Conservation (phyloP, 2,888 invertebrate genomes). For the Synanthedon tipuliformis region DNA sequence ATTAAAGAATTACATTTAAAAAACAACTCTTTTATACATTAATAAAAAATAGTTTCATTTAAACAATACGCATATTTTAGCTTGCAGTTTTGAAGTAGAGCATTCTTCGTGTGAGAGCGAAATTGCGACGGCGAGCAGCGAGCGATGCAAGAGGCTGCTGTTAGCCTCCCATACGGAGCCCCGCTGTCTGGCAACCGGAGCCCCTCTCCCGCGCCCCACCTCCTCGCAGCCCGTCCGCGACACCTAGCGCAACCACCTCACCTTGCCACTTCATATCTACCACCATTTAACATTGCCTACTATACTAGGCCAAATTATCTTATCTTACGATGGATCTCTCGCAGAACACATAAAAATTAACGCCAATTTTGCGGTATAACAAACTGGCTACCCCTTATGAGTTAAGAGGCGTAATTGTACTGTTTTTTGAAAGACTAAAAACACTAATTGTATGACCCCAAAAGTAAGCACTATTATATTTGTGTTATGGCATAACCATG, state of each 20-base stretch:
- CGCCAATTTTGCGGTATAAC: no score
- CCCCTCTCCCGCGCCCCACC: constrained; percentile 20
- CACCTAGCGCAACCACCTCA: constrained; percentile 52
- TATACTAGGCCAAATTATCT: not conserved
- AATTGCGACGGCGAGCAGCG: constrained; percentile 48
- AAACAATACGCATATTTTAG: constrained; percentile 7
- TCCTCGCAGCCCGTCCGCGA: constrained; percentile 16
- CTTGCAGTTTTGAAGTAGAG: constrained; percentile 30
- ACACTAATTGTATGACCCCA: no score
- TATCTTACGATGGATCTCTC: no score
- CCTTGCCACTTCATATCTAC: constrained; percentile 34
- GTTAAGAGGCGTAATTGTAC: no score
- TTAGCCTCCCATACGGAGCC: constrained; percentile 68
- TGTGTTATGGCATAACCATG: no score
- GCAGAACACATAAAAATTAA: no score
- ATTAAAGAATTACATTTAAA: not conserved
- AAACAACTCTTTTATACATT: not conserved
- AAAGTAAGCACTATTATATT: no score
- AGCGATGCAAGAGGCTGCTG: constrained; percentile 63
- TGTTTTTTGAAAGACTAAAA: no score
- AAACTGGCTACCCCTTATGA: no score
- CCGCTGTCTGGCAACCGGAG: constrained; percentile 66
- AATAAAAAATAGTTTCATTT: not conserved
- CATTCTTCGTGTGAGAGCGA: constrained; percentile 56
- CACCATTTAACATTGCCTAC: not conserved